phyloP scores from a whole-genome alignment of 1,140 invertebrate species.

The Caerostris darwini region DNA sequence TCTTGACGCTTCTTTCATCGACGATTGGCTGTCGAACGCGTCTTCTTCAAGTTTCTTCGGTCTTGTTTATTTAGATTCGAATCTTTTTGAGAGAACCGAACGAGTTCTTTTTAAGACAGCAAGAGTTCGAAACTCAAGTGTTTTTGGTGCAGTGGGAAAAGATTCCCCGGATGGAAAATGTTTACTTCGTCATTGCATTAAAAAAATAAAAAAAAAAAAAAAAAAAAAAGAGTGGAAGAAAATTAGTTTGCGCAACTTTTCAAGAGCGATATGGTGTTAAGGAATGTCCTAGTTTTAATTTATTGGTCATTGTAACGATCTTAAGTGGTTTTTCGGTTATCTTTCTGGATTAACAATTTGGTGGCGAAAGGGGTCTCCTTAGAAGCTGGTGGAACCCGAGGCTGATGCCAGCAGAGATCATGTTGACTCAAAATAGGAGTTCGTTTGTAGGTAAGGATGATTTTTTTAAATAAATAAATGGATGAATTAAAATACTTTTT shows the following conservation, averaged over 20 bases:
- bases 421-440: slow-evolving; percentile 19
- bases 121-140: neutral
- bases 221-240: neutral
- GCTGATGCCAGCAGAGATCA: neutral
- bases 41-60: neutral
- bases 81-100: neutral
- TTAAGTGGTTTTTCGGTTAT: slow-evolving; percentile 1
- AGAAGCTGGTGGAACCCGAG: neutral
- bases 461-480: neutral
- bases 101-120: neutral
- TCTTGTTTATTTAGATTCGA: slow-evolving; percentile 32
- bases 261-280: slow-evolving; percentile 24
- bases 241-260: neutral
- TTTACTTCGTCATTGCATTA: neutral
- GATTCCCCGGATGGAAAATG: neutral
- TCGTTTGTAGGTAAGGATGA: slow-evolving; percentile 23
- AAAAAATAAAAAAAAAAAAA: too few species aligned
- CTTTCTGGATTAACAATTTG: neutral
- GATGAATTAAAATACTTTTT: neutral
- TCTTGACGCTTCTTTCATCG: neutral
- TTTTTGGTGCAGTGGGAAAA: neutral
- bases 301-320: neutral
- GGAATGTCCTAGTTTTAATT: slow-evolving; percentile 17
- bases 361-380: neutral
- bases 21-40: neutral